Percentiles rank a stretch among this genome's conserved stretches.
Conservation (phyloP, 2,113 vertebrate genomes). For the Recurvirostra avosetta region DNA sequence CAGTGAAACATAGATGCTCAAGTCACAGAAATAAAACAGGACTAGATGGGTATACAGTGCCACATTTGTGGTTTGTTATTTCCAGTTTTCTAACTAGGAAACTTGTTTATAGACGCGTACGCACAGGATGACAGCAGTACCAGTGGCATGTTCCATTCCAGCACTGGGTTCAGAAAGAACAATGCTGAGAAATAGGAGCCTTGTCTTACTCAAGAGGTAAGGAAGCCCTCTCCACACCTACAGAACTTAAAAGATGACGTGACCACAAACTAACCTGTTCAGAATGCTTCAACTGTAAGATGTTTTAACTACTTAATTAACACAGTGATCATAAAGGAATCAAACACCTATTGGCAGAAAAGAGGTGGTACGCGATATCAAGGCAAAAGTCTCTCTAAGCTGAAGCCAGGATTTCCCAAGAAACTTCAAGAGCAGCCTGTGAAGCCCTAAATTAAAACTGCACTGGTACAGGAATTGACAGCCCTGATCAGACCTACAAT, state of each 20-base stretch:
- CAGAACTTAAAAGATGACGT: not conserved
- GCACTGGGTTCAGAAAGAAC: not conserved
- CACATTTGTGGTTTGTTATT: not conserved
- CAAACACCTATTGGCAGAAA: not conserved
- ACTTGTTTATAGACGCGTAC: not conserved
- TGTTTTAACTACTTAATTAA: not conserved
- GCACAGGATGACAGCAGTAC: not conserved
- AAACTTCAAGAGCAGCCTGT: not conserved
- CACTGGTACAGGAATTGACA: not conserved
- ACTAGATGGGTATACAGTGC: not conserved
- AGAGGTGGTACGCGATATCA: rapidly evolving
- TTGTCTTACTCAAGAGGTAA: not conserved
- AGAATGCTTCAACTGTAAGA: not conserved
- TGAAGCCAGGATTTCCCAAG: not conserved
- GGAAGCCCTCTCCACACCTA: not conserved
- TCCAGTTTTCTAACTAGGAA: not conserved
- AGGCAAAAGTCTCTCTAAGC: not conserved
- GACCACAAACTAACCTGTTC: not conserved
- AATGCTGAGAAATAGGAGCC: not conserved
- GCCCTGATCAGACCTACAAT: not conserved
- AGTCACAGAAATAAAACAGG: not conserved
- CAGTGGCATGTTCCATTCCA: not conserved
- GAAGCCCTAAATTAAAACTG: not conserved
- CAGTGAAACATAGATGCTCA: not conserved
- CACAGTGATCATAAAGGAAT: not conserved